Percentiles rank a stretch among this genome's conserved stretches.
phyloP scores from a whole-genome alignment of 2,113 vertebrate species.

The Fregetta grallaria region DNA sequence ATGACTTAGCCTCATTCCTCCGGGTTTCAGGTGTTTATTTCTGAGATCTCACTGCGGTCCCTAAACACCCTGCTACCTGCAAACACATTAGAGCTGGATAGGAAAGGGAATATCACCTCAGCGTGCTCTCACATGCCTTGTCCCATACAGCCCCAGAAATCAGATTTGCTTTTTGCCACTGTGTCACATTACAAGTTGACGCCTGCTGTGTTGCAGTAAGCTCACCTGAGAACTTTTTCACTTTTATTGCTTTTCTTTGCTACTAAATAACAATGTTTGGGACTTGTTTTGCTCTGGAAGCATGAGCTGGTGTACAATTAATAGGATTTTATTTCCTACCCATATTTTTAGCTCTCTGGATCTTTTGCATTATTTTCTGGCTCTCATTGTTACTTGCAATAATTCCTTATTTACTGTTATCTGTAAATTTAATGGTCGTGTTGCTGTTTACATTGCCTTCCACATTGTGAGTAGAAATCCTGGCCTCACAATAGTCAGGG shows the following conservation, averaged over 20 bases:
- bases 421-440: background rate
- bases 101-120: background rate
- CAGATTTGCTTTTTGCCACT: background rate
- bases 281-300: background rate
- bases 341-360: background rate
- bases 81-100: background rate
- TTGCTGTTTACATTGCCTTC: background rate
- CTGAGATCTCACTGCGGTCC: accelerated
- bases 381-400: background rate
- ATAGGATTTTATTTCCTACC: background rate
- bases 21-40: background rate
- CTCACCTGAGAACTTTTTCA: background rate
- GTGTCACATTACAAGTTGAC: background rate
- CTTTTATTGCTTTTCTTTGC: background rate
- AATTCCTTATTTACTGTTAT: background rate
- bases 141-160: background rate
- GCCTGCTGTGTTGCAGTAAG: background rate
- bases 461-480: background rate
- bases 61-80: background rate
- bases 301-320: background rate
- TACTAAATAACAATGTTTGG: background rate
- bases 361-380: background rate
- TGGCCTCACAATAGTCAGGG: background rate
- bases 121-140: background rate
- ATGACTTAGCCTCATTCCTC: background rate